Base-by-base conservation (phyloP, 2,797 vertebrate genomes). In the Propithecus deckenii region DNA sequence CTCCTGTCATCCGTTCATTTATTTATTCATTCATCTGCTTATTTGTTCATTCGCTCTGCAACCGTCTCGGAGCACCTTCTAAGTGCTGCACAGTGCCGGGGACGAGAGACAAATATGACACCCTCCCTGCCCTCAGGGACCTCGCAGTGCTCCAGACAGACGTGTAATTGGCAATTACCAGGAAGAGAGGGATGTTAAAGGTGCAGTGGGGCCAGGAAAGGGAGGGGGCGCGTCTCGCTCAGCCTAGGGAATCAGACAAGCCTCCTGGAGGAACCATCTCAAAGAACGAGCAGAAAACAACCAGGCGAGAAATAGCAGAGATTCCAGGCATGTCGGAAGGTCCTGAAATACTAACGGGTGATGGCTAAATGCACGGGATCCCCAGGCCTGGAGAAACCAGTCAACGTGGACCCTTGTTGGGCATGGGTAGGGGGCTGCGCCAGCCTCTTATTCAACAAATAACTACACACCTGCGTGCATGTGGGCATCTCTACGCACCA, bases 151-250 rank as follows among this genome's bases (percentile, higher is more conserved):
- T 90, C 92, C 59, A 89, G 69, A 48, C 94, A 76, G 93, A 91
- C 13, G 0, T 41, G 74, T 89, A 91, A 97, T 72, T 91, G 96
- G 83, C 91, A 95, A 91, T 97, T 94, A 80, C 71, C 83, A 43
- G 79, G 78, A 80, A 81, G 86, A 91, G 50, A 76, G 35, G 84
- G 86, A 63, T 57, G 71, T 35, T 52, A 38, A 84, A 96, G 57
- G 94, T 59, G 41, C 76, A 7, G 0, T 1, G 25, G 12, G 22
- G 22, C 30, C 75, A 4, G 0, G 38, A 48, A 32, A 28, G 46
- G 74, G 69, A 35, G 20, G n/a, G 2, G 0, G 1, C 32, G 2
- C 0, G 1, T n/a, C 48, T 48, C 50, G 46, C 30, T 57, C 81
- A 80, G 91, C 67, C 72, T 38, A 15, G 84, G 76, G 59, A 50